A percentile compares a stretch with the other conserved stretches of the same genome.
phyloP scores from a whole-genome alignment of 2,797 vertebrate genomes.

The Ataeniobius toweri region DNA sequence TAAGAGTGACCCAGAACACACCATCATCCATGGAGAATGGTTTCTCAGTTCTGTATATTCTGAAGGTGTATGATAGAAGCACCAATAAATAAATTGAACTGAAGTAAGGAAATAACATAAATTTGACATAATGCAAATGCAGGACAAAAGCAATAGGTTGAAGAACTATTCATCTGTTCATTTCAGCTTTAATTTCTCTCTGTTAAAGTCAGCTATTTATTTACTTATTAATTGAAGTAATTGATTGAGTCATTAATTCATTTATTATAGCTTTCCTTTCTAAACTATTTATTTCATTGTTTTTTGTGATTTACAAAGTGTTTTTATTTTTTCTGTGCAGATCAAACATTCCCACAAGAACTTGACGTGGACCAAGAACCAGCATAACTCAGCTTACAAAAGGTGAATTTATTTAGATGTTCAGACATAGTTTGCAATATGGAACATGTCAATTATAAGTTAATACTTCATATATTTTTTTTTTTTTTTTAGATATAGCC shows the following conservation, averaged over 20 bases:
- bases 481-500: conserved; percentile 65
- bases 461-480: background rate
- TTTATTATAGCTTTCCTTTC: background rate
- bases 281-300: background rate
- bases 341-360: conserved; percentile 84
- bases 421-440: background rate
- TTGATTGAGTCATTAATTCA: background rate
- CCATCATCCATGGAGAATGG: too few species aligned
- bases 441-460: background rate
- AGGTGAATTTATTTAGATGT: conserved; percentile 70
- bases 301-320: background rate
- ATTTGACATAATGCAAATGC: too few species aligned
- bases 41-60: too few species aligned
- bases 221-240: background rate
- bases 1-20: too few species aligned
- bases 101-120: too few species aligned
- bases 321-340: conserved; percentile 70
- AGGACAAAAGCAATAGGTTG: too few species aligned
- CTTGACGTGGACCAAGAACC: conserved; percentile 81
- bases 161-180: too few species aligned
- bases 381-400: conserved; percentile 80
- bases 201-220: too few species aligned
- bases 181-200: too few species aligned
- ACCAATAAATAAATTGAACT: too few species aligned
- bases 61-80: too few species aligned